These are phyloP conservation scores for Aspidiotus rigidus DNA, from an alignment of 2,888 invertebrate species.

Conservation along the genomic window DNA sequence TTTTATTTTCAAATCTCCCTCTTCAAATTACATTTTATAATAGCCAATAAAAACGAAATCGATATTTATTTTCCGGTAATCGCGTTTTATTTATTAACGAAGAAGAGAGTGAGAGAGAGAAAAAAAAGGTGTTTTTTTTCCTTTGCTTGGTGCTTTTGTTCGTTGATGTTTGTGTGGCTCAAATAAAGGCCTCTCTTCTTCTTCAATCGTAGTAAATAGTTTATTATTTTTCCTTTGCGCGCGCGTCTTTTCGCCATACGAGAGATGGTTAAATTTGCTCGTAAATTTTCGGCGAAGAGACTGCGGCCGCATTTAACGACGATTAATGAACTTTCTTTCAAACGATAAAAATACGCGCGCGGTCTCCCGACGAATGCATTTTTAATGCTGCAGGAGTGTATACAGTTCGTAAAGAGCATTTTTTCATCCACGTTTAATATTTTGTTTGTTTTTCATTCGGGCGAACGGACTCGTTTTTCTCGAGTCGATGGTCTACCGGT, in stretches of 20 bases:
- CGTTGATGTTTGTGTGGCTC: too few species aligned
- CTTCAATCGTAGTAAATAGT: neutral
- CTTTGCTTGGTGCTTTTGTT: too few species aligned
- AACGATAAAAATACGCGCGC: neutral
- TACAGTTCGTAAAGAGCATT: too few species aligned
- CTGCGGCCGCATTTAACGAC: slow-evolving; percentile 2
- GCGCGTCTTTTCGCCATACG: neutral
- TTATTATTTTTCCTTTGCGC: neutral
- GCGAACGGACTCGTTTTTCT: too few species aligned
- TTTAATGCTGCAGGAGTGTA: too few species aligned
- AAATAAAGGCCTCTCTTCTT: too few species aligned
- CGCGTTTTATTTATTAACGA: slow-evolving; percentile 20
- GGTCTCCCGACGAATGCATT: too few species aligned
- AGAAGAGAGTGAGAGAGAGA: neutral
- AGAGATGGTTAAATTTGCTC: neutral
- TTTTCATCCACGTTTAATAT: too few species aligned
- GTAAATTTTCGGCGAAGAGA: neutral
- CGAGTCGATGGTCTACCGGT: too few species aligned
- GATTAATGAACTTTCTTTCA: slow-evolving; percentile 2
- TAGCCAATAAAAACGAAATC: slow-evolving; percentile 29
- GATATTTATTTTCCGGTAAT: slow-evolving; percentile 26
- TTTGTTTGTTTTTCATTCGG: too few species aligned
- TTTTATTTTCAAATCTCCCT: neutral
- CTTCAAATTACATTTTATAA: slow-evolving; percentile 12
- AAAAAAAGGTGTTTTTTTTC: too few species aligned